A percentile compares a stretch with the other conserved stretches of the same genome.
Evolutionary conservation across 92 coral and sea anemone genomes (phyloP).

Genomic region (Palythoa heliodiscus): DNA sequence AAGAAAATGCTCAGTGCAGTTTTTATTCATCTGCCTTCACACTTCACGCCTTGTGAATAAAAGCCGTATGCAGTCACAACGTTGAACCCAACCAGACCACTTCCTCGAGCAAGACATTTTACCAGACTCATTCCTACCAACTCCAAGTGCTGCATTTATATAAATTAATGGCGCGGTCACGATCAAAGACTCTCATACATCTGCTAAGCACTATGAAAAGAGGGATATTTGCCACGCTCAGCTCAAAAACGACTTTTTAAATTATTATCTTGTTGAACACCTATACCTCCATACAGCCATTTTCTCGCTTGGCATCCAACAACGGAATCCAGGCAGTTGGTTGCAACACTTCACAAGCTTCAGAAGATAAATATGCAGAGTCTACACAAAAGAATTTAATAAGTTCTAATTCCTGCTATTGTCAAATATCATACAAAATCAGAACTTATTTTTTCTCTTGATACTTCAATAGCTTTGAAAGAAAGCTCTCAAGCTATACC

Average conservation of each 20-base stretch:
- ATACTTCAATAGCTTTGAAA: too few relatives aligned
- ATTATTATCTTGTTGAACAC: neutral
- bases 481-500: neutral
- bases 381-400: neutral
- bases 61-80: too few relatives aligned
- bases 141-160: too few relatives aligned
- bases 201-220: too few relatives aligned
- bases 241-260: neutral
- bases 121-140: too few relatives aligned
- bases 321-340: constrained; percentile 92
- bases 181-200: too few relatives aligned
- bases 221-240: neutral
- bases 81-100: too few relatives aligned
- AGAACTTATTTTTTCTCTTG: neutral
- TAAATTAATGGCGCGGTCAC: too few relatives aligned
- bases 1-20: too few relatives aligned
- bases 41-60: too few relatives aligned
- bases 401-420: neutral
- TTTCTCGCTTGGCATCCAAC: constrained; percentile 64
- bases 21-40: too few relatives aligned
- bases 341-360: constrained; percentile 67
- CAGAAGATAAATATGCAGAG: constrained; percentile 63
- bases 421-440: neutral
- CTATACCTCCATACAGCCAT: constrained; percentile 87
- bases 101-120: too few relatives aligned